phyloP scores from a whole-genome alignment of 2,888 invertebrate species.

The Spodoptera exigua region DNA sequence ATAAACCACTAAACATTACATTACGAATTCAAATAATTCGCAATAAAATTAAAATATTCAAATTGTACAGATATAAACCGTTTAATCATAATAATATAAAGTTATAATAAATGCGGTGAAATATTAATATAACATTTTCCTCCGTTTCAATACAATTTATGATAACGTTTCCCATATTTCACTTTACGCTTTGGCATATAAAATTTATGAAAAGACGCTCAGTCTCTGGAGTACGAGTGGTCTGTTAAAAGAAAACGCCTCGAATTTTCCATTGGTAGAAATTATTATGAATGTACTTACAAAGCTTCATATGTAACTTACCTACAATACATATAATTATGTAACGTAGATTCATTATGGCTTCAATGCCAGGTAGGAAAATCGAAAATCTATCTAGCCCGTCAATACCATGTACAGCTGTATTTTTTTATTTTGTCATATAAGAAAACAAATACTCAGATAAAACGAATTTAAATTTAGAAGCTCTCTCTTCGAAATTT shows the following conservation, averaged over 20 bases:
- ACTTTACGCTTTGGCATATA: conserved; percentile 42
- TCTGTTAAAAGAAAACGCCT: conserved; percentile 32
- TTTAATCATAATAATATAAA: conserved; percentile 13
- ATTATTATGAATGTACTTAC: no score
- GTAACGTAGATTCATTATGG: conserved; percentile 34
- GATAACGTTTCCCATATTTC: conserved; percentile 39
- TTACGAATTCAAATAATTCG: no score
- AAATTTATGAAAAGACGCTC: conserved; percentile 54
- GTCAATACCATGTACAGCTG: no score
- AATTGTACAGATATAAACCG: background rate
- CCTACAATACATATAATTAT: no score
- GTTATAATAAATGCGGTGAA: conserved; percentile 23
- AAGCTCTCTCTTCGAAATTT: no score
- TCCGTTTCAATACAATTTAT: conserved; percentile 47
- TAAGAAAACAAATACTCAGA: no score
- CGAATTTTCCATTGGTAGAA: no score
- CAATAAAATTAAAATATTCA: no score
- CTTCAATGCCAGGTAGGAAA: conserved; percentile 5
- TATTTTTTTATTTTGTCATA: no score
- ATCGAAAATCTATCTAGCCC: conserved; percentile 10
- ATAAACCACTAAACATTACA: no score
- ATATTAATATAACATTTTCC: conserved; percentile 27
- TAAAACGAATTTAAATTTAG: no score
- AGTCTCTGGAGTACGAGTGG: conserved; percentile 41
- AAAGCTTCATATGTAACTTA: no score